phyloP scores from a whole-genome alignment of 1,140 invertebrate genomes.

The Globodera rostochiensis region DNA sequence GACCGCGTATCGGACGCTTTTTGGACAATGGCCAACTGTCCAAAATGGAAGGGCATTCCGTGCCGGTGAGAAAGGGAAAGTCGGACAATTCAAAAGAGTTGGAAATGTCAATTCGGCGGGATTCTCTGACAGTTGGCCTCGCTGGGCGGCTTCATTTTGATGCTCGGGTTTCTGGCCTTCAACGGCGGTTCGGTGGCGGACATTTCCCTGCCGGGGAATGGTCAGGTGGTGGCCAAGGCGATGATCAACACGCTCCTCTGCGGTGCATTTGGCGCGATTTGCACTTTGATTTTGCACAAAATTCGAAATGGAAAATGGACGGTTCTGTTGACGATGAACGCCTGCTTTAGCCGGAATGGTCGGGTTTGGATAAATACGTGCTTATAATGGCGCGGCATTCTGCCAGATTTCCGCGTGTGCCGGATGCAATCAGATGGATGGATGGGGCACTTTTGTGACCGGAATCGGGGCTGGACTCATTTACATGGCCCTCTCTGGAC shows the following conservation, averaged over 20 bases:
- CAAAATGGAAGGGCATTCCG: conserved; percentile 68
- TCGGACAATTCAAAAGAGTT: neutral
- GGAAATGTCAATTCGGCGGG: conserved; percentile 23
- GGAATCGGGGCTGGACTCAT: conserved; percentile 67
- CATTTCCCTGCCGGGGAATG: conserved; percentile 57
- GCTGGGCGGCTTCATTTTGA: conserved; percentile 71
- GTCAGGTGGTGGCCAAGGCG: conserved; percentile 46
- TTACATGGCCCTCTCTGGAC: conserved; percentile 66
- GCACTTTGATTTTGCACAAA: conserved; percentile 65
- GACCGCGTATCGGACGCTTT: conserved; percentile 68
- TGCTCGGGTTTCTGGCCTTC: conserved; percentile 72
- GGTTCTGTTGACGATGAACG: conserved; percentile 70
- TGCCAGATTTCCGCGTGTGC: conserved; percentile 67
- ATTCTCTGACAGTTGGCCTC: conserved; percentile 67
- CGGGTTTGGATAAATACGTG: neutral
- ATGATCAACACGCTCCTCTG: conserved; percentile 71
- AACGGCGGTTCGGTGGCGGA: conserved; percentile 71
- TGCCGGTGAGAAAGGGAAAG: conserved; percentile 66
- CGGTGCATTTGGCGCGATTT: conserved; percentile 68
- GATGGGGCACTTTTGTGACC: conserved; percentile 67
- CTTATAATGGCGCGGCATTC: neutral
- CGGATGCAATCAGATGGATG: conserved; percentile 66
- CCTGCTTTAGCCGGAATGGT: conserved; percentile 69
- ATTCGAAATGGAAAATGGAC: conserved; percentile 67
- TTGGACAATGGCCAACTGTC: conserved; percentile 37